phyloP scores from a whole-genome alignment of 2,888 invertebrate genomes.

The Apamea anceps region DNA sequence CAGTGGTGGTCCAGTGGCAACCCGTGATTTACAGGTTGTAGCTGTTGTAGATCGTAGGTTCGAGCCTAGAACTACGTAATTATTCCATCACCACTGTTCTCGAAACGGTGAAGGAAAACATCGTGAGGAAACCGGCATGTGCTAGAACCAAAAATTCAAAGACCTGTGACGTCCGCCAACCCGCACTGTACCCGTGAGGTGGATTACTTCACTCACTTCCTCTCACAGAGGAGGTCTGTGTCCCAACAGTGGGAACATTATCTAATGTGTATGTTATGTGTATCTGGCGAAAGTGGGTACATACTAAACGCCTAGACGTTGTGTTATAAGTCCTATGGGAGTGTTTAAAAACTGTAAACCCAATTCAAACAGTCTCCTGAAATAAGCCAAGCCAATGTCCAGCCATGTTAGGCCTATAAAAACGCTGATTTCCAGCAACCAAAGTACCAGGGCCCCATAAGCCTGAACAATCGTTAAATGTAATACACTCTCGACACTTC shows the following conservation, averaged over 20 bases:
- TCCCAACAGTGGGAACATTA: background rate
- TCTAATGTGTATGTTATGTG: no score
- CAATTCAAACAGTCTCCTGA: background rate
- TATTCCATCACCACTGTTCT: background rate
- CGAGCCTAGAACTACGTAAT: background rate
- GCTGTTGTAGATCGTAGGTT: no score
- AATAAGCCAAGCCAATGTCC: background rate
- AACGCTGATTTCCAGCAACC: background rate
- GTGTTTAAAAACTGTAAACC: background rate
- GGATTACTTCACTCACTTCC: background rate
- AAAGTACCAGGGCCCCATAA: background rate
- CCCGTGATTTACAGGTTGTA: no score
- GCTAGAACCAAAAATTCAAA: background rate
- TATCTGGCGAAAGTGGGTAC: no score
- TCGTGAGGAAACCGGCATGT: background rate
- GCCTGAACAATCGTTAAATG: conserved; percentile 5
- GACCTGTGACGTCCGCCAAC: background rate
- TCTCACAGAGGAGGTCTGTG: background rate
- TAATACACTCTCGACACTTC: background rate
- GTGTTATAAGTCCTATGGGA: background rate
- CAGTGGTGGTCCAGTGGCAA: no score
- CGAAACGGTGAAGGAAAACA: background rate
- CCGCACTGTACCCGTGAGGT: background rate
- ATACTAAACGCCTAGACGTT: background rate
- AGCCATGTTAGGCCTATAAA: background rate